A percentile compares a stretch with the other conserved stretches of the same genome.
These are phyloP conservation scores for Phymanthus crucifer DNA, from an alignment of 92 coral and sea anemone genomes.

Conservation along the genomic window DNA sequence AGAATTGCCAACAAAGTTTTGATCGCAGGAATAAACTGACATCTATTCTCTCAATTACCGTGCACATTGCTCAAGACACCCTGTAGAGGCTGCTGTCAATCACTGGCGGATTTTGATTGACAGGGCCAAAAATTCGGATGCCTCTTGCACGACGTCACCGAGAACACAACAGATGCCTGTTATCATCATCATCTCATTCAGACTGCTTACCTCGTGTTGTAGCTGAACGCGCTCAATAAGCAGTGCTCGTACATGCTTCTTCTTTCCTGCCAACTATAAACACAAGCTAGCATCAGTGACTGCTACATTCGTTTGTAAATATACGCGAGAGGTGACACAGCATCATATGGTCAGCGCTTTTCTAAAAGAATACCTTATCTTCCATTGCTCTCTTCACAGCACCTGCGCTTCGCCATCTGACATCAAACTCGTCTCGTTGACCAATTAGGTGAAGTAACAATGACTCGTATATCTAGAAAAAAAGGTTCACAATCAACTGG, in stretches of 20 bases:
- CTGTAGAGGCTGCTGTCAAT: no score
- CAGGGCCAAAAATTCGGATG: no score
- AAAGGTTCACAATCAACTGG: neutral
- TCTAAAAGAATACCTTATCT: slow-evolving; percentile 60
- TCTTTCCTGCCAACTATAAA: slow-evolving; percentile 78
- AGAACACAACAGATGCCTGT: neutral
- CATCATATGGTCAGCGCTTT: no score
- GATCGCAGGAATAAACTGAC: no score
- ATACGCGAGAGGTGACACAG: no score
- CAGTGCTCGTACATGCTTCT: slow-evolving; percentile 91
- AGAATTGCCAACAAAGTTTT: neutral
- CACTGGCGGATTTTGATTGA: no score
- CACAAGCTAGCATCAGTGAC: neutral
- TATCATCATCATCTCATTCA: neutral
- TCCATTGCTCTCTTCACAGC: slow-evolving; percentile 96
- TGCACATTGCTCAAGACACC: no score
- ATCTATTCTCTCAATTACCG: no score
- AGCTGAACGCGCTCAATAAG: slow-evolving; percentile 93
- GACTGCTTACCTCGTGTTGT: slow-evolving; percentile 83
- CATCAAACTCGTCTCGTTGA: slow-evolving; percentile 87
- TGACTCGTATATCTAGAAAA: slow-evolving; percentile 76
- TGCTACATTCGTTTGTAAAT: no score
- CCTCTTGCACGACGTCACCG: no score
- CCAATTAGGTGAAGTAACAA: slow-evolving; percentile 82
- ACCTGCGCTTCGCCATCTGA: slow-evolving; percentile 91